Conservation (phyloP, 1,140 invertebrate genomes). For the Micrasema minimum region DNA sequence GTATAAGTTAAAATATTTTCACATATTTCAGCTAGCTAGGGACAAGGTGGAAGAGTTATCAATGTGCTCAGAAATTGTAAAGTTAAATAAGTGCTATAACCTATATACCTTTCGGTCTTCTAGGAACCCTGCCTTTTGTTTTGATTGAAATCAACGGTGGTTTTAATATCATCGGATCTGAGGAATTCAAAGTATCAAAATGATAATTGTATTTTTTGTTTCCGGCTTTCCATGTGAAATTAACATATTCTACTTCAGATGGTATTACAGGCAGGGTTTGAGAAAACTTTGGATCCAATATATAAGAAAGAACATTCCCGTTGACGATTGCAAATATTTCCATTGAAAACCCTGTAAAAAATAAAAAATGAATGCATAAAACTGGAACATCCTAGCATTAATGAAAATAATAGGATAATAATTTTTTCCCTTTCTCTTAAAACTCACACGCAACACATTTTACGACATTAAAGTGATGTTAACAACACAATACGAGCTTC, state of each 20-base stretch:
- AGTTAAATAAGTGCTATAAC: too few relatives aligned
- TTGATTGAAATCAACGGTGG: constrained; percentile 89
- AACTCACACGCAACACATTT: too few relatives aligned
- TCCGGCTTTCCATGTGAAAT: constrained; percentile 92
- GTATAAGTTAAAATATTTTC: too few relatives aligned
- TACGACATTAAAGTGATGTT: too few relatives aligned
- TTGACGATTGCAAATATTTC: constrained; percentile 90
- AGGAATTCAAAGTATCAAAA: constrained; percentile 86
- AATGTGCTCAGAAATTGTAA: too few relatives aligned
- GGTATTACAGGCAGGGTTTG: constrained; percentile 89
- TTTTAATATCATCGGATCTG: constrained; percentile 83
- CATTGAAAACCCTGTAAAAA: constrained; percentile 78
- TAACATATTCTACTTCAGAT: constrained; percentile 88
- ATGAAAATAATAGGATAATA: too few relatives aligned
- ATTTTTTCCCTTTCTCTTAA: too few relatives aligned
- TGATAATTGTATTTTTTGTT: constrained; percentile 87
- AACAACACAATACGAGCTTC: too few relatives aligned
- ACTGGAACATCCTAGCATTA: not conserved
- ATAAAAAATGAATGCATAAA: not conserved
- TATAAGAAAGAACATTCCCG: constrained; percentile 84
- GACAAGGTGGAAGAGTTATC: too few relatives aligned
- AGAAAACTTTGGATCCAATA: constrained; percentile 89
- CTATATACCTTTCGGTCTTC: constrained; percentile 85
- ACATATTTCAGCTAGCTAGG: too few relatives aligned
- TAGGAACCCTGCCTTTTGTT: constrained; percentile 84